A percentile compares a stretch with the other conserved stretches of the same genome.
These are phyloP conservation scores for Salmo trutta DNA, from an alignment of 2,797 vertebrate species.

Conservation along the genomic window DNA sequence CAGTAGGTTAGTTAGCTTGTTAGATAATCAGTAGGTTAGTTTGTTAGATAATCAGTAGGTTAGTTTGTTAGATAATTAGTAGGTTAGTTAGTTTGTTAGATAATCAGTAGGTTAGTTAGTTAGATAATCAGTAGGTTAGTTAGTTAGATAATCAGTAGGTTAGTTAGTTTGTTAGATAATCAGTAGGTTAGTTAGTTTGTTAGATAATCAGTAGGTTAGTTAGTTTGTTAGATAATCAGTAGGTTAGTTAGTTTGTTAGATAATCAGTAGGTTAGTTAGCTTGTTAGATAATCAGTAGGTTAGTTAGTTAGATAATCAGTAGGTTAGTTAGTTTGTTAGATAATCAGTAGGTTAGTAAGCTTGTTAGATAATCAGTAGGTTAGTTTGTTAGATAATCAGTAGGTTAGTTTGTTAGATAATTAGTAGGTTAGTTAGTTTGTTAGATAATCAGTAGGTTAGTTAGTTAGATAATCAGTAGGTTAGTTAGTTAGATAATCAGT, in stretches of 20 bases:
- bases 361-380: slow-evolving; percentile 5
- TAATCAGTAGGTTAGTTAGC: slow-evolving; percentile 57
- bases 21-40: not conserved
- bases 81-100: slow-evolving; percentile 6
- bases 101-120: slow-evolving; percentile 24
- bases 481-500: too few relatives aligned
- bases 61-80: slow-evolving; percentile 30
- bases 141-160: slow-evolving; percentile 53
- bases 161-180: slow-evolving; percentile 48
- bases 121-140: slow-evolving; percentile 60
- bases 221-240: slow-evolving; percentile 19
- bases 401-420: slow-evolving; percentile 51
- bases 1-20: too few relatives aligned
- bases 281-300: slow-evolving; percentile 57
- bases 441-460: slow-evolving; percentile 38
- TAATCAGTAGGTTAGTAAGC: too few relatives aligned
- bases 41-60: slow-evolving; percentile 61
- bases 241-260: slow-evolving; percentile 43
- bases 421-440: slow-evolving; percentile 55
- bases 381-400: slow-evolving; percentile 61
- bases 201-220: slow-evolving; percentile 23
- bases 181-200: slow-evolving; percentile 51
- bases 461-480: too few relatives aligned
- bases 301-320: slow-evolving; percentile 63
- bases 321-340: slow-evolving; percentile 45